Percentiles rank a stretch among this genome's conserved stretches.
phyloP scores from a whole-genome alignment of 2,113 vertebrate genomes.

The Thryonomys swinderianus region DNA sequence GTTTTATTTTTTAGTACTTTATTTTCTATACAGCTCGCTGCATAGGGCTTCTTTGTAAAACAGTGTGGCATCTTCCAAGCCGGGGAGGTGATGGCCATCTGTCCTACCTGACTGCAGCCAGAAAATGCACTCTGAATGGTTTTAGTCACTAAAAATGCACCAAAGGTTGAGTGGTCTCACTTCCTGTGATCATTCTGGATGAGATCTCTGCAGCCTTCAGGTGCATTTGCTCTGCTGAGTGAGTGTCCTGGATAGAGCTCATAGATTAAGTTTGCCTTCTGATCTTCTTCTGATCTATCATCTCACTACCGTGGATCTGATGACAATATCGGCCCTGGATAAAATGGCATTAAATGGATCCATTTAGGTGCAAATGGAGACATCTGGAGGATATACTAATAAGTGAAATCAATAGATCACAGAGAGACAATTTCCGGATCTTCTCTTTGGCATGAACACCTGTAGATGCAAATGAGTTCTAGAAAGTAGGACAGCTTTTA shows the following conservation, averaged over 20 bases:
- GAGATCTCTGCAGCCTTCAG: background rate
- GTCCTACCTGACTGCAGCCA: background rate
- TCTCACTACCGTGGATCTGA: background rate
- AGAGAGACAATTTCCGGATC: too few relatives aligned
- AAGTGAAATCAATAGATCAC: too few relatives aligned
- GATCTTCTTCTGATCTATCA: background rate
- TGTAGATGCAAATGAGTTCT: too few relatives aligned
- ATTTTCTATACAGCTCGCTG: background rate
- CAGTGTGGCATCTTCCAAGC: background rate
- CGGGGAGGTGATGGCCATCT: background rate
- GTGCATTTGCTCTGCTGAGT: background rate
- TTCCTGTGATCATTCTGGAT: background rate
- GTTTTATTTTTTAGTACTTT: background rate
- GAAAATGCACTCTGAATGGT: background rate
- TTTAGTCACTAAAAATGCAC: background rate
- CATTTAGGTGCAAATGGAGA: too few relatives aligned
- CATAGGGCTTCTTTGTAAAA: conserved; percentile 14
- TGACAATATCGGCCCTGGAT: background rate
- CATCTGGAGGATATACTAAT: too few relatives aligned
- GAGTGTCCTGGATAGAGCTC: background rate
- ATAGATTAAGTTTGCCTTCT: background rate
- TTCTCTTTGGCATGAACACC: too few relatives aligned
- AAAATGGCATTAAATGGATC: background rate
- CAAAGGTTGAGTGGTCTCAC: background rate
- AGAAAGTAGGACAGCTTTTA: too few relatives aligned